Evolutionary conservation across 2,888 invertebrate species (phyloP).

Genomic region (Sinohyriopsis cumingii): DNA sequence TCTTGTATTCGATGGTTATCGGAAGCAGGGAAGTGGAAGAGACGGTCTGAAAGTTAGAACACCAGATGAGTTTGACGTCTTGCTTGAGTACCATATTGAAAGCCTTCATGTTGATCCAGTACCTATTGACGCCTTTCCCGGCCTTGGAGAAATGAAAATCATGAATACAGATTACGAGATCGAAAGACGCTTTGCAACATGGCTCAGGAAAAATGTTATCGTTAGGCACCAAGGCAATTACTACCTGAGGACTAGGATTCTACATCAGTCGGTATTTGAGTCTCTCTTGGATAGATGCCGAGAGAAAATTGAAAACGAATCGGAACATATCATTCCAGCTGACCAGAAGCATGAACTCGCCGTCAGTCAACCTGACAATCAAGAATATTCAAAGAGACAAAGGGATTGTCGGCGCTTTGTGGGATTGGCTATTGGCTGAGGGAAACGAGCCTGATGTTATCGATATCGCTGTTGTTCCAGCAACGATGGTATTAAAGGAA

Average conservation of each 20-base stretch:
- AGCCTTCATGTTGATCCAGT: constrained; percentile 9
- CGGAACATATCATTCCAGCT: constrained; percentile 7
- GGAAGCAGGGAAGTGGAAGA: constrained; percentile 35
- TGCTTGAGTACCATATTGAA: constrained; percentile 26
- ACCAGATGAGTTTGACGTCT: constrained; percentile 37
- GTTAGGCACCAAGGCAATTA: not conserved
- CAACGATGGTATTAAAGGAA: constrained; percentile 25
- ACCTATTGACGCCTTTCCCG: no score
- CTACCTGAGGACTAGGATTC: constrained; percentile 13
- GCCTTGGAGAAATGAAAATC: no score
- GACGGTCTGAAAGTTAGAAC: constrained; percentile 34
- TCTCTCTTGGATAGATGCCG: constrained; percentile 17
- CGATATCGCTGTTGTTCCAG: constrained; percentile 45
- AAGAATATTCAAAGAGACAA: not conserved
- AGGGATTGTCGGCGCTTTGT: not conserved
- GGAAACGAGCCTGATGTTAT: constrained; percentile 4
- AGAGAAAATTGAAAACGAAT: not conserved
- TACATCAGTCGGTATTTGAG: constrained; percentile 18
- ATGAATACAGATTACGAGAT: not conserved
- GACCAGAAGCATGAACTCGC: constrained; percentile 23
- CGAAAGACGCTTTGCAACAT: constrained; percentile 8
- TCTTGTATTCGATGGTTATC: constrained; percentile 17
- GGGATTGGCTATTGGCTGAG: not conserved
- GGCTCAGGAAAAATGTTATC: constrained; percentile 13
- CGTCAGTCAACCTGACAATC: constrained; percentile 31